A percentile compares a stretch with the other conserved stretches of the same genome.
phyloP scores from a whole-genome alignment of 2,797 vertebrate genomes.

The Spea hammondii region DNA sequence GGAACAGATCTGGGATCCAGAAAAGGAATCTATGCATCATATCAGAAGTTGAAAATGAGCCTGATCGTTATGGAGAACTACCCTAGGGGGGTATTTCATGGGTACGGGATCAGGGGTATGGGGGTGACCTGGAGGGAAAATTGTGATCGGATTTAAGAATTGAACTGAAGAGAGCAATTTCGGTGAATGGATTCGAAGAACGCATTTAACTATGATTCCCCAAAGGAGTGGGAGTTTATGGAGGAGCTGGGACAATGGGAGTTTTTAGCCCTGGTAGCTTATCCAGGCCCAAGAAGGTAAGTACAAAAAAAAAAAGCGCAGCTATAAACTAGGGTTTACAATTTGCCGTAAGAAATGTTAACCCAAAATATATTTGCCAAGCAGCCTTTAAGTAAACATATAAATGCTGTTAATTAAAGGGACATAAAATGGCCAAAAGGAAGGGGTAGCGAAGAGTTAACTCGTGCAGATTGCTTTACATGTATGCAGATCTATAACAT shows the following conservation, averaged over 20 bases:
- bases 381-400: too few species aligned
- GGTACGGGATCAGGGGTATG: not conserved
- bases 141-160: not conserved
- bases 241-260: not conserved
- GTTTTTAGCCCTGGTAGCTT: not conserved
- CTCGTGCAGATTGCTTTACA: too few species aligned
- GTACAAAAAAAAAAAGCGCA: not conserved
- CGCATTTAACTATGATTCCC: not conserved
- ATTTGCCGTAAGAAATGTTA: too few species aligned
- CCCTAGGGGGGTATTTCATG: too few species aligned
- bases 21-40: not conserved
- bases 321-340: too few species aligned
- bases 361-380: too few species aligned
- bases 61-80: not conserved
- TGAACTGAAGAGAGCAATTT: not conserved
- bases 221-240: not conserved
- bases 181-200: not conserved
- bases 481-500: too few species aligned
- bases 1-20: slow-evolving; percentile 1
- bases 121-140: not conserved
- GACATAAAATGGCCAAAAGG: too few species aligned
- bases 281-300: not conserved
- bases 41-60: not conserved
- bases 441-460: too few species aligned
- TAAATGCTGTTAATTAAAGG: too few species aligned